phyloP scores from a whole-genome alignment of 2,888 invertebrate species.

The Drepana falcataria region DNA sequence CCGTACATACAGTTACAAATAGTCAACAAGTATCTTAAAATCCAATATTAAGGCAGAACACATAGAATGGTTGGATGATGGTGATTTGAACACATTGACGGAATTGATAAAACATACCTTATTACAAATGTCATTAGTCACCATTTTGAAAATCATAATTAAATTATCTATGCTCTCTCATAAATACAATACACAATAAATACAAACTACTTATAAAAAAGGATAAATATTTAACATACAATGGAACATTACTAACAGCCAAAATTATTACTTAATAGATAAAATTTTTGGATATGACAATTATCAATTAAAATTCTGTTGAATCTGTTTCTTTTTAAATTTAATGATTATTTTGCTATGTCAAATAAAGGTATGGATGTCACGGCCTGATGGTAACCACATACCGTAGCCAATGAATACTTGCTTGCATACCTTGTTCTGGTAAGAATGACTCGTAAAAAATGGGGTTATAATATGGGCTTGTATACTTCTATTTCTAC shows the following conservation, averaged over 20 bases:
- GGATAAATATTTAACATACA: neutral
- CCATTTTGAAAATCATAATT: neutral
- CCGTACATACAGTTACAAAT: slow-evolving; percentile 30
- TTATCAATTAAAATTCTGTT: neutral
- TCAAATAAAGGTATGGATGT: no score
- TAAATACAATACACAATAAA: no score
- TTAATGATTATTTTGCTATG: no score
- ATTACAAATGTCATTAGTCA: slow-evolving; percentile 13
- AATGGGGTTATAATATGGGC: no score
- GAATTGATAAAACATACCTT: slow-evolving; percentile 26
- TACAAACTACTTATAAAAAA: neutral
- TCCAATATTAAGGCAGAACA: slow-evolving; percentile 25
- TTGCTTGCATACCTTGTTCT: no score
- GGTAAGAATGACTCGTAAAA: no score
- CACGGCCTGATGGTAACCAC: no score
- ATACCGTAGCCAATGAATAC: no score
- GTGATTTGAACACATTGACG: slow-evolving; percentile 35
- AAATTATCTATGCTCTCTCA: no score
- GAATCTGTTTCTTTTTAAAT: no score
- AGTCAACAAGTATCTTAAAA: slow-evolving; percentile 38
- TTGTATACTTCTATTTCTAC: neutral
- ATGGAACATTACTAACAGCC: neutral
- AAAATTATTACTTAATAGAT: neutral
- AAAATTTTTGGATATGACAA: no score
- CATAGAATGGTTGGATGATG: slow-evolving; percentile 9